Conservation (phyloP, 92 coral and sea anemone genomes). For the Zoanthus sociatus region DNA sequence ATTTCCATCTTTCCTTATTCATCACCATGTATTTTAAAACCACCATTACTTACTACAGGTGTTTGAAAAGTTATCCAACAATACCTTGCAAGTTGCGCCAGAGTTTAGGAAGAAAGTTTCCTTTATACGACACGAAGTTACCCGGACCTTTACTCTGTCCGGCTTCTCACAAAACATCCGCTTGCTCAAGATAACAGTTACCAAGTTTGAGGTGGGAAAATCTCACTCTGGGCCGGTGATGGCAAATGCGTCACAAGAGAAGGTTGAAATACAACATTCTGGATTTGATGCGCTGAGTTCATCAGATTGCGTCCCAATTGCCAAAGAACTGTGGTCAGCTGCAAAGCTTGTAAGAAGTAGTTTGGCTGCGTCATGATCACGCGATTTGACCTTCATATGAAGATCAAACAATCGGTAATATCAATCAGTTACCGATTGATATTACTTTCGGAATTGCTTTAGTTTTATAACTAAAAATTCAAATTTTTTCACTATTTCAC, state of each 20-base stretch:
- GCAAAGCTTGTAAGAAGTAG: slow-evolving; percentile 15
- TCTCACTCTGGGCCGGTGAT: not conserved
- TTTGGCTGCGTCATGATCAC: not conserved
- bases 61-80: slow-evolving; percentile 24
- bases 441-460: not conserved
- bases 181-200: not conserved
- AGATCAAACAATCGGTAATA: no score
- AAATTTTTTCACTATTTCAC: not conserved
- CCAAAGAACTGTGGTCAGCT: slow-evolving; percentile 23
- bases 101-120: slow-evolving; percentile 57
- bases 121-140: slow-evolving; percentile 61
- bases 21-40: not conserved
- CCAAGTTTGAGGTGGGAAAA: not conserved
- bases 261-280: not conserved
- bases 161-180: not conserved
- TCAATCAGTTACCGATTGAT: not conserved
- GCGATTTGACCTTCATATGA: not conserved
- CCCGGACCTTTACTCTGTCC: slow-evolving; percentile 41
- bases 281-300: slow-evolving; percentile 2
- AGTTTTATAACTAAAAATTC: not conserved
- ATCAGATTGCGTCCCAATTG: not conserved
- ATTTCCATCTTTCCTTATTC: no score
- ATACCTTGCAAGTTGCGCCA: slow-evolving; percentile 31
- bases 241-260: not conserved
- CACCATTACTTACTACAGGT: not conserved